A percentile compares a stretch with the other conserved stretches of the same genome.
Conservation (phyloP, 2,797 vertebrate species). For the Brotula barbata region DNA sequence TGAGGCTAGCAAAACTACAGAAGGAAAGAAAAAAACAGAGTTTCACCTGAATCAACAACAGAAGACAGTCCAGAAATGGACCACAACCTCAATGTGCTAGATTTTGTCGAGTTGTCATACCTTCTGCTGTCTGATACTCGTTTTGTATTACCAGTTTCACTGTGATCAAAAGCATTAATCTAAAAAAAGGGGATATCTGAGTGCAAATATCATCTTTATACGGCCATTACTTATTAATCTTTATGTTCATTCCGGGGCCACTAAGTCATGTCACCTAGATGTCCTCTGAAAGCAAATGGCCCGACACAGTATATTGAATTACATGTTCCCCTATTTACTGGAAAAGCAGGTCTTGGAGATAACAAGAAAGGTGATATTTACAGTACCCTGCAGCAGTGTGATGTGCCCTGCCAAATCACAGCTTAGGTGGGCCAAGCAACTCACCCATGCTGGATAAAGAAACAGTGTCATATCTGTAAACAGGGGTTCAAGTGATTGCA, state of each 20-base stretch:
- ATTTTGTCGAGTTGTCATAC: constrained; percentile 43
- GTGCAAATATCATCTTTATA: constrained; percentile 79
- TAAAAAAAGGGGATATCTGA: constrained; percentile 67
- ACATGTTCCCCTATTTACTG: constrained; percentile 79
- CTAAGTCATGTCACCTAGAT: constrained; percentile 79
- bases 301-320: constrained; percentile 73
- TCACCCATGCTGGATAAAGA: constrained; percentile 12
- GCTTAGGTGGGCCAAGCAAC: constrained; percentile 57
- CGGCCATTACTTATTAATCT: constrained; percentile 84
- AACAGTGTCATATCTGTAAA: not conserved
- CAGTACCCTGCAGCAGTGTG: constrained; percentile 62
- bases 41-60: constrained; percentile 12
- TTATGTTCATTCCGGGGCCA: constrained; percentile 76
- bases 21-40: not conserved
- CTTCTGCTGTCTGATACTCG: constrained; percentile 42
- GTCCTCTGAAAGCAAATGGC: constrained; percentile 79
- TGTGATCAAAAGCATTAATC: constrained; percentile 72
- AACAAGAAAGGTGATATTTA: constrained; percentile 84
- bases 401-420: constrained; percentile 62
- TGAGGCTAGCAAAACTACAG: not conserved
- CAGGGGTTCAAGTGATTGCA: not conserved
- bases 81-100: constrained; percentile 17
- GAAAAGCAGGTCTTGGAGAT: constrained; percentile 81
- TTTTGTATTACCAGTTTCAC: constrained; percentile 63
- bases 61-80: constrained; percentile 9